Evolutionary conservation across 1,140 invertebrate species (phyloP).

Genomic region (Ostrea edulis): DNA sequence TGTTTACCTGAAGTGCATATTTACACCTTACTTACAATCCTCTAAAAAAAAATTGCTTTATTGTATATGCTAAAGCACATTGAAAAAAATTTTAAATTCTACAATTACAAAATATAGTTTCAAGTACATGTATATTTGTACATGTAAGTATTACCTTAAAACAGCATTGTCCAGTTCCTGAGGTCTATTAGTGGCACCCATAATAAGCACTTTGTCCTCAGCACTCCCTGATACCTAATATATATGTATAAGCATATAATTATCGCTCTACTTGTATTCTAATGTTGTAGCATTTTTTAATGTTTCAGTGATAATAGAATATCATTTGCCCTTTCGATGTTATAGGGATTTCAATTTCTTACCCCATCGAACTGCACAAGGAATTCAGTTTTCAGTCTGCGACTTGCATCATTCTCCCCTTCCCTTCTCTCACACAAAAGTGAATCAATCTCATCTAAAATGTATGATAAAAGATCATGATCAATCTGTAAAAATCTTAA

Average conservation of each 20-base stretch:
- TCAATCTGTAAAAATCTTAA: background rate
- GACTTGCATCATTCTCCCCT: constrained; percentile 95
- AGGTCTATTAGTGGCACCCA: constrained; percentile 96
- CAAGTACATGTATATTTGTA: background rate
- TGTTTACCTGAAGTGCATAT: too few species aligned
- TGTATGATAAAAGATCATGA: constrained; percentile 30
- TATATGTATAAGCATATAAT: background rate
- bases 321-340: background rate
- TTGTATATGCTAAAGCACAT: background rate
- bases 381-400: constrained; percentile 98
- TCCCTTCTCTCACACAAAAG: constrained; percentile 93
- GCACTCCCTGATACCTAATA: constrained; percentile 76
- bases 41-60: background rate
- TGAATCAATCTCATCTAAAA: constrained; percentile 95
- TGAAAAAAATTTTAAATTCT: too few species aligned
- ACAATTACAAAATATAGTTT: background rate
- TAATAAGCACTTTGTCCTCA: constrained; percentile 95
- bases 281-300: too few species aligned
- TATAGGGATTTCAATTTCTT: constrained; percentile 80
- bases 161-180: constrained; percentile 97
- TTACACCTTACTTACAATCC: too few species aligned
- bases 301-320: too few species aligned
- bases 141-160: constrained; percentile 80
- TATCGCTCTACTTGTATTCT: too few species aligned
- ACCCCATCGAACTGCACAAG: constrained; percentile 94